Evolutionary conservation across 2,797 vertebrate genomes (phyloP), one percentile per base, ranked within the genome.

Genomic region (Enteromius fasciolatus): DNA sequence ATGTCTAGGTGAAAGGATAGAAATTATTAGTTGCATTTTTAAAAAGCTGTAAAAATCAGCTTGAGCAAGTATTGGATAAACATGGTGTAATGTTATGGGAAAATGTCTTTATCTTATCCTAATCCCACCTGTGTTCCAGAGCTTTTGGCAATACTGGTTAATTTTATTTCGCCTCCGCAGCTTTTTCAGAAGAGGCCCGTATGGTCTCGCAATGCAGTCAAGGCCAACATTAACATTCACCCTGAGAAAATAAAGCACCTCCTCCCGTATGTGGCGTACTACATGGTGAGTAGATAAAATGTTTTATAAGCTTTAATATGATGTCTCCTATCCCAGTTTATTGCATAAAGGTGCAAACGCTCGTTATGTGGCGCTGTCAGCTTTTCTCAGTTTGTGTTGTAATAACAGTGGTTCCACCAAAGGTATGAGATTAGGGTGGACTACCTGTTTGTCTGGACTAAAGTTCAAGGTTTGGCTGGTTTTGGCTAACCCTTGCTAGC

Each of bases 211-310:
- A 99, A 97, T 0, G 98, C 96, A 0, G 94, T 99, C 85, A 99
- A 96, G 90, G 96, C 96, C 91, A 97, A 97, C 73, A 85, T 99
- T 84, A 95, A 95, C 1, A 66, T 99, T 83, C 98, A 98, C 63
- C 98, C 97, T 0, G 98, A 98, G 78, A 99, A 99, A 88, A 95
- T 99, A 81, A 99, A 99, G 80, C 90, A 97, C 86, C 90, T 99
- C 84, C 92, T 99, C 87, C 98, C 97, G 0, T 92, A 94, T 28
- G 67, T 96, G 81, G 97, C 98, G 61, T 99, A 97, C 87, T 99
- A 98, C 90, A 99, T 97, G 98, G 98, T 99, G 86, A 97, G 96
- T 92, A 88, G 18, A 36, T 23, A 2, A n/a, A 18, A 17, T 20
- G 20, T 8, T 57, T 31, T 2, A 8, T 54, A n/a, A 8, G 57